Evolutionary conservation across 2,888 invertebrate genomes (phyloP).

Genomic region (Phortica magna): DNA sequence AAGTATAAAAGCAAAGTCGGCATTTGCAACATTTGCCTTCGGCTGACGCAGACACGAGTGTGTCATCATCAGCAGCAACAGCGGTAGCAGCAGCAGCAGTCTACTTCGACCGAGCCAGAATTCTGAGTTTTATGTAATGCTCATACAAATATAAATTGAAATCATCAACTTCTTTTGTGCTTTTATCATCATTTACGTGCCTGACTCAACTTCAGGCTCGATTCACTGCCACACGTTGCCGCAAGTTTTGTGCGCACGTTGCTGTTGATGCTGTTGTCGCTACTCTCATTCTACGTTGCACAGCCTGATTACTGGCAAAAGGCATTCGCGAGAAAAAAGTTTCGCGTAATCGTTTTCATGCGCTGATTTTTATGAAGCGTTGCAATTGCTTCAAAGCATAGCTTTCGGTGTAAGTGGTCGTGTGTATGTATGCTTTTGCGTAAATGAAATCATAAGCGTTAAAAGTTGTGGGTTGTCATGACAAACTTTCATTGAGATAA

Average conservation of each 20-base stretch:
- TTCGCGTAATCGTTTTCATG: conserved; percentile 28
- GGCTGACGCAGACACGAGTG: conserved; percentile 24
- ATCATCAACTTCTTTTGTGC: conserved; percentile 72
- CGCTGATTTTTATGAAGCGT: conserved; percentile 32
- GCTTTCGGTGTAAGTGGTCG: conserved; percentile 40
- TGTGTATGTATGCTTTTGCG: conserved; percentile 36
- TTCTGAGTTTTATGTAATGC: conserved; percentile 41
- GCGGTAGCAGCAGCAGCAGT: conserved; percentile 25
- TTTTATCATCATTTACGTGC: conserved; percentile 72
- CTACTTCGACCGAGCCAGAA: conserved; percentile 8
- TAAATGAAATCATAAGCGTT: conserved; percentile 22
- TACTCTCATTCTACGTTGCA: conserved; percentile 30
- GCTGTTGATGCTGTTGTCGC: neutral
- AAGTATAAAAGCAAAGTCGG: conserved; percentile 5
- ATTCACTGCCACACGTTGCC: conserved; percentile 43
- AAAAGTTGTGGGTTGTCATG: conserved; percentile 10
- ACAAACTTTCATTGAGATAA: conserved; percentile 67
- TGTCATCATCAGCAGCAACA: conserved; percentile 43
- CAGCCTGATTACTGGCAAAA: conserved; percentile 27
- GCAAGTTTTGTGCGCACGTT: conserved; percentile 50
- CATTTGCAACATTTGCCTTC: conserved; percentile 45
- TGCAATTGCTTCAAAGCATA: conserved; percentile 5
- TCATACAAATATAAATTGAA: conserved; percentile 68
- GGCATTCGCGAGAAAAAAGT: conserved; percentile 27
- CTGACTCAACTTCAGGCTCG: conserved; percentile 33